Base-by-base conservation (phyloP, 2,797 vertebrate genomes). In the Bovichtus variegatus region DNA sequence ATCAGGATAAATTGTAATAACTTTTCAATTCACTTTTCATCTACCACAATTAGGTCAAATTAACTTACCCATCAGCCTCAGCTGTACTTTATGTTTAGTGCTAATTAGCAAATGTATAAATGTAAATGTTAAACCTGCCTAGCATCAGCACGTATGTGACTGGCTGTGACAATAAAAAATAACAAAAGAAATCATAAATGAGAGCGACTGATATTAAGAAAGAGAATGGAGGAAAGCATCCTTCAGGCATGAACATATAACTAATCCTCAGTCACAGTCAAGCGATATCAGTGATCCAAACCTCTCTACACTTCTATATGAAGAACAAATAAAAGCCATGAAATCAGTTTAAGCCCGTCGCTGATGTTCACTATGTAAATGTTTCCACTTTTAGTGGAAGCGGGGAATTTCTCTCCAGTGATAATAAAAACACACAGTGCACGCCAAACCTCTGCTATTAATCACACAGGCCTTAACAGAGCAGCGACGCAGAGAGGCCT, bases 391-490 rank as follows among this genome's bases (percentile, higher is more conserved):
- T 71, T 6, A 1, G 13, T 51, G 43, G 10, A 71, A 25, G 25
- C 46, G 25, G 65, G 31, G 36, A 58, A 63, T 41, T 72, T 77
- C 75, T 75, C 53, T 61, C 46, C 71, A 74, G 41, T 18, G 29
- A 79, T 50, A 80, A 74, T 77, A 78, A 81, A 74, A 81, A 69
- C 53, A 69, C 29, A 2, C 18, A 2, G 63, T 40, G 1, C 44
- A 13, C 23, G 59, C 71, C 83, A 80, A 57, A 75, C 50, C 78
- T 38, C 53, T 50, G 72, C 41, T 16, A 25, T 81, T 66, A 83
- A 86, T 81, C 81, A 76, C 70, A 11, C 54, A 0, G 27, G 43
- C 47, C 57, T 53, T 50, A 53, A 23, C 31, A 1, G 68, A 9
- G 66, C 73, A 54, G 73, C 63, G 3, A 18, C 34, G 41, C 63